Evolutionary conservation across 2,113 vertebrate genomes (phyloP).

Genomic region (Procavia capensis): DNA sequence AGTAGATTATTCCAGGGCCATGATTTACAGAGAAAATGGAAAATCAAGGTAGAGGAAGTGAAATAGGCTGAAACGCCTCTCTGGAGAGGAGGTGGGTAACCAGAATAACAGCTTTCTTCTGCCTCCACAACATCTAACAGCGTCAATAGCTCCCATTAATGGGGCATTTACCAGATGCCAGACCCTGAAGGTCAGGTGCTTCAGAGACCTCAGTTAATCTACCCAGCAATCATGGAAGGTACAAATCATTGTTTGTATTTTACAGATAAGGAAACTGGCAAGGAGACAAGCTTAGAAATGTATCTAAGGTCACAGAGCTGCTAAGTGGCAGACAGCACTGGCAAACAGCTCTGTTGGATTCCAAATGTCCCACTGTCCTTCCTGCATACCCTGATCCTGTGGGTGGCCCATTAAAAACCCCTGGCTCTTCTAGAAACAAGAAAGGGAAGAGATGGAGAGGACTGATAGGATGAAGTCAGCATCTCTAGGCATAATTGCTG

Average conservation of each 20-base stretch:
- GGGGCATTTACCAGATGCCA: not conserved
- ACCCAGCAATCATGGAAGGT: not conserved
- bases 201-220: not conserved
- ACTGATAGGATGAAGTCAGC: not conserved
- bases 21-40: not conserved
- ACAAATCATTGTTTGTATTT: not conserved
- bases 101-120: not conserved
- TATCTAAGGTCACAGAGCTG: not conserved
- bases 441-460: not conserved
- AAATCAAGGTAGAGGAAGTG: not conserved
- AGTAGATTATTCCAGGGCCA: constrained; percentile 5
- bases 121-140: not conserved
- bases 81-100: not conserved
- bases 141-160: not conserved
- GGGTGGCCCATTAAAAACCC: not conserved
- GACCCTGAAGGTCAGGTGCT: not conserved
- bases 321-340: not conserved
- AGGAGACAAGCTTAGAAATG: not conserved
- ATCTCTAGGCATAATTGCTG: not conserved
- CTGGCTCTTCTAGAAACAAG: not conserved
- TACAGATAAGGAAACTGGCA: not conserved
- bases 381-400: not conserved
- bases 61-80: not conserved
- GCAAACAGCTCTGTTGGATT: not conserved
- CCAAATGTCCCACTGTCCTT: not conserved